phyloP scores from a whole-genome alignment of 2,888 invertebrate genomes.

The Bembecia ichneumoniformis region DNA sequence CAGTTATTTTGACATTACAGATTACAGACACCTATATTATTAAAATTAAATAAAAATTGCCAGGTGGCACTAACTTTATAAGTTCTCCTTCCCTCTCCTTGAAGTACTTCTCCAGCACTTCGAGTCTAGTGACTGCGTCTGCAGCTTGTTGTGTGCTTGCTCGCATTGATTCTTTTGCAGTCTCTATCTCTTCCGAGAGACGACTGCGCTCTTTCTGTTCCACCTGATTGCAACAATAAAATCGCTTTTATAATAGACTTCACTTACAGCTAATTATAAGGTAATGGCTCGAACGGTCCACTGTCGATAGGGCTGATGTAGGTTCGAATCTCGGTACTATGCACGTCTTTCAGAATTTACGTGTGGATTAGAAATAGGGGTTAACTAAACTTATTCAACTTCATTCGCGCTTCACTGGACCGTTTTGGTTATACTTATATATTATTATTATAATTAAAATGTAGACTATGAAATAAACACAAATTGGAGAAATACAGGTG shows the following conservation, averaged over 20 bases:
- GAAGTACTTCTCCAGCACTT: conserved; percentile 90
- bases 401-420: too few species aligned
- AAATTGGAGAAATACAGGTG: too few species aligned
- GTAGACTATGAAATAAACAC: too few species aligned
- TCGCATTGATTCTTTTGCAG: conserved; percentile 36
- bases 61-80: conserved; percentile 80
- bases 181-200: conserved; percentile 39
- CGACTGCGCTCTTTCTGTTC: conserved; percentile 47
- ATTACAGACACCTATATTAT: not conserved
- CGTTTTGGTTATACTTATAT: too few species aligned
- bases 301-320: too few species aligned
- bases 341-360: too few species aligned
- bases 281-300: too few species aligned
- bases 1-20: too few species aligned
- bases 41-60: not conserved
- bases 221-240: conserved; percentile 21
- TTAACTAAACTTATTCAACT: too few species aligned
- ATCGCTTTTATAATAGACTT: not conserved
- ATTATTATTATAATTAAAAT: too few species aligned
- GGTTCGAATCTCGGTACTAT: too few species aligned
- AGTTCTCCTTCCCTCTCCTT: conserved; percentile 90
- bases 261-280: not conserved
- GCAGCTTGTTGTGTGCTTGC: conserved; percentile 52
- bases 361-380: too few species aligned
- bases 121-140: conserved; percentile 86